These are phyloP conservation scores for Limenitis camilla DNA, from an alignment of 2,888 invertebrate species.

Conservation along the genomic window DNA sequence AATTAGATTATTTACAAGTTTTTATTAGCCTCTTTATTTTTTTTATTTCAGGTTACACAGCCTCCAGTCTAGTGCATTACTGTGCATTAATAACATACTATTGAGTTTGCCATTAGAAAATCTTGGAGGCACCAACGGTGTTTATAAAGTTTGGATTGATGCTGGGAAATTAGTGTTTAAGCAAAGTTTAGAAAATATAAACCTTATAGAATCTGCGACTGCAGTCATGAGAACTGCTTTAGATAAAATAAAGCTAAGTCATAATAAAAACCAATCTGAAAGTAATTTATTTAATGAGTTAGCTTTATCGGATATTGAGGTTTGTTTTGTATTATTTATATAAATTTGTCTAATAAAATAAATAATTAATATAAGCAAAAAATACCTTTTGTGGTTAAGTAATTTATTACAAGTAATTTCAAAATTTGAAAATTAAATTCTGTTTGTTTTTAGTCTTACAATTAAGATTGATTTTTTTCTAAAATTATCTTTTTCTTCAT, in stretches of 20 bases:
- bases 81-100: conserved; percentile 82
- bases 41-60: conserved; percentile 61
- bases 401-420: too few species aligned
- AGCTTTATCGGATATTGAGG: conserved; percentile 74
- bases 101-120: conserved; percentile 75
- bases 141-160: conserved; percentile 79
- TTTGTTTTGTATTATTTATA: conserved; percentile 27
- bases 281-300: conserved; percentile 70
- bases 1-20: too few species aligned
- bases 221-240: conserved; percentile 84
- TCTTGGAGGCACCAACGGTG: conserved; percentile 77
- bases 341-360: not conserved
- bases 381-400: not conserved
- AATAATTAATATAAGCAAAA: not conserved
- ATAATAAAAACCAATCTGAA: conserved; percentile 42
- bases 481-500: too few species aligned
- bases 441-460: too few species aligned
- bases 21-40: too few species aligned
- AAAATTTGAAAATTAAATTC: too few species aligned
- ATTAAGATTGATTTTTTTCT: too few species aligned
- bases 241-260: conserved; percentile 76
- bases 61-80: conserved; percentile 77
- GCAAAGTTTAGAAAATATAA: conserved; percentile 60
- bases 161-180: conserved; percentile 78
- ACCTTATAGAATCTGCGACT: conserved; percentile 80